Base-by-base conservation (phyloP, 2,797 vertebrate genomes). In the Cynopterus sphinx region DNA sequence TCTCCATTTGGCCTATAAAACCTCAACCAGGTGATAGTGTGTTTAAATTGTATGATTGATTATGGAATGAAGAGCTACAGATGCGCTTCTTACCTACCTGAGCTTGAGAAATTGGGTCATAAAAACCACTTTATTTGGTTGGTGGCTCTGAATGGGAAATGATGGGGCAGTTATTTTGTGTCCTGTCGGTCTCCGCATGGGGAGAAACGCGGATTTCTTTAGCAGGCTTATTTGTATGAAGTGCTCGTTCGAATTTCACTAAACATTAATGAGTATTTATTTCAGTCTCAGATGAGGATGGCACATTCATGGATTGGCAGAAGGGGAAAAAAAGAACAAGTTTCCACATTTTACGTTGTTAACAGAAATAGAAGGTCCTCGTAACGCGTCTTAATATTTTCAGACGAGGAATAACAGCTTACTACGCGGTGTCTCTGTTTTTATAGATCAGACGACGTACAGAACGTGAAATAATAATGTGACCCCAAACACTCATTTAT, bases 341-440 rank as follows among this genome's bases (percentile, higher is more conserved):
- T 74, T 46, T 65, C 65, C 21, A 91, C 75, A 85, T 96, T 97
- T 81, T 71, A 36, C 51, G 41, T 95, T 91, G 95, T 96, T 97
- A 91, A 65, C 73, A 78, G 94, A 98, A 96, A 92, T 55, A 87
- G 94, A 95, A 90, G 91, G 51, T 13, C 36, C 16, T 17, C 55
- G 63, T 94, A 91, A 91, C 87, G 88, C 79, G 16, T 87, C 81
- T 71, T 90, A 70, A 79, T 71, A 83, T 70, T 43, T 96, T 77
- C 67, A 15, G 74, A 73, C 70, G 46, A 92, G 43, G 70, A 82
- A 8, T 67, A 79, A 85, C 86, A 77, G 70, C 57, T 41, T 55
- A 26, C 89, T 88, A 43, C 4, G 81, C 3, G 15, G n/a, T 31
- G 68, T 24, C 82, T 95, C 92, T 24, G 46, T 87, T 95, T 97